These are phyloP conservation scores for Nothocercus nigrocapillus DNA, from an alignment of 2,113 vertebrate genomes.

Conservation along the genomic window DNA sequence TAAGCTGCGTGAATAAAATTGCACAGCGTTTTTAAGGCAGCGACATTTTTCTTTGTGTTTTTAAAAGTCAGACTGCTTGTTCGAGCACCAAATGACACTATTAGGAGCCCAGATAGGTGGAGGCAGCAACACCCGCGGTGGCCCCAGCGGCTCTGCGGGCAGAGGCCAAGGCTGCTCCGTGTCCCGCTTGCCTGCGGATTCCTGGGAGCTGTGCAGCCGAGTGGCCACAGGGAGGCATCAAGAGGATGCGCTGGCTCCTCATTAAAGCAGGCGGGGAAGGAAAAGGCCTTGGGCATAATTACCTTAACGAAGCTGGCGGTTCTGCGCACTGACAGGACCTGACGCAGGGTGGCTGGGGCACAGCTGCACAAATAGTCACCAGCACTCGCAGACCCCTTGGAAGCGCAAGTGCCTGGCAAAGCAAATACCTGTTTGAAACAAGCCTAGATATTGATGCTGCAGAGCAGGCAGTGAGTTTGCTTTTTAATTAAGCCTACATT, in stretches of 20 bases:
- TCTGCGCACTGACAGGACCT: background rate
- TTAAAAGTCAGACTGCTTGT: background rate
- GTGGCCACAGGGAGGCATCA: constrained; percentile 12
- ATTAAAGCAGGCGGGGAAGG: background rate
- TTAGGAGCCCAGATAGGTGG: background rate
- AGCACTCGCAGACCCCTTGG: background rate
- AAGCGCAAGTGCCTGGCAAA: background rate
- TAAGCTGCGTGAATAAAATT: background rate
- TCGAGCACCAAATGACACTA: background rate
- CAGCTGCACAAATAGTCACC: background rate
- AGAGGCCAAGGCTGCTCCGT: background rate
- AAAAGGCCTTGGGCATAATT: background rate
- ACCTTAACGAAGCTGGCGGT: constrained; percentile 18
- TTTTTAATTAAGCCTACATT: background rate
- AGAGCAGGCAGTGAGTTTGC: background rate
- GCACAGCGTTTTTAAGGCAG: background rate
- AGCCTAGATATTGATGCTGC: background rate
- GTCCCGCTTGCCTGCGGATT: background rate
- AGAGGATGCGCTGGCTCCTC: background rate
- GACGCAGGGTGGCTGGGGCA: background rate
- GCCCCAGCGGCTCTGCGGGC: background rate
- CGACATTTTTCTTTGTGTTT: accelerated
- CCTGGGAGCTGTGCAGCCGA: background rate
- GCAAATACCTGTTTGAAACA: constrained; percentile 31
- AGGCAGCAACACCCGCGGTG: background rate